Evolutionary conservation across 2,113 vertebrate species (phyloP), one percentile per base, ranked within the genome.

Genomic region (Apaloderma vittatum): DNA sequence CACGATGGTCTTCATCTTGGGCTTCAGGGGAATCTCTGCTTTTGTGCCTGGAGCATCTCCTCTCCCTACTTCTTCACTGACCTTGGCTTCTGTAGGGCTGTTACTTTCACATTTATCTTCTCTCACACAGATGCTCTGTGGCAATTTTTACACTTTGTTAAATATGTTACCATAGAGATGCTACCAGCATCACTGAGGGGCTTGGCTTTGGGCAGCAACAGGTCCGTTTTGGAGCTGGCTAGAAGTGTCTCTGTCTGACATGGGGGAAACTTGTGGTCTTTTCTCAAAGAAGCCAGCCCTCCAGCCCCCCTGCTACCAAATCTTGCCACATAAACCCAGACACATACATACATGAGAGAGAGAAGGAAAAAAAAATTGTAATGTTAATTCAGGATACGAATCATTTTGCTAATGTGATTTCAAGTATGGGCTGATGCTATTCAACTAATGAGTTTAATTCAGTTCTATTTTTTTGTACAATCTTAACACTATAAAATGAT

Each of bases 351-450:
- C 15, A 30, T 26, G 9, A 68, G 11, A 71, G 8, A 58, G 17
- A 62, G 7, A 72, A 87, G 7, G 8, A 3, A 26, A 52, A 37
- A 15, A 18, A 57, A 23, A 46, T 43, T 55, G 6, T 30, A 63
- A 32, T 43, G 21, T 21, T 90, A 94, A 79, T 81, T 84, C 17
- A 86, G 14, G 14, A 65, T 77, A 86, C 37, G 79, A 78, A 92
- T 90, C 1, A 86, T 90, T 83, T 59, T 86, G 45, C 61, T 86
- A 94, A 92, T 88, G 43, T 66, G 43, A 91, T 92, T 93, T 81
- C 36, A 88, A 91, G 43, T 90, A 65, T 12, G 48, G 37, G 16
- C 27, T 79, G 58, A 72, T 87, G n/a, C 0, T 94, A 52, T 90
- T 92, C 18, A 52, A 67, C 32, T 91, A 92, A 88, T 71, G 29